phyloP scores from a whole-genome alignment of 2,797 vertebrate species.

The Odontamblyopus rebecca region DNA sequence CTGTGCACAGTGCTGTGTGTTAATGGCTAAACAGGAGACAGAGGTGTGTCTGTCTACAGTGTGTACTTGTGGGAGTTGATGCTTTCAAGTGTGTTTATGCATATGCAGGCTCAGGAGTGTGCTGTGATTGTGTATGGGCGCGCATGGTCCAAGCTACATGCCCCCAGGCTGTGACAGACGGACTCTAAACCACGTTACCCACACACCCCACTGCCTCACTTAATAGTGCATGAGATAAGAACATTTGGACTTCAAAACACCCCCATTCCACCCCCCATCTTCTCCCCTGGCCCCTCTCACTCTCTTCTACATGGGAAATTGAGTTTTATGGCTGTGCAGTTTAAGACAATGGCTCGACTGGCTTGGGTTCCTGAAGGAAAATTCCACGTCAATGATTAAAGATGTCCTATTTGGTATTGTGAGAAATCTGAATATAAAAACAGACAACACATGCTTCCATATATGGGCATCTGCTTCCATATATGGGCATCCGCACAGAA shows the following conservation, averaged over 20 bases:
- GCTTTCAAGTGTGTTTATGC: slow-evolving; percentile 40
- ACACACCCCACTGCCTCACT: slow-evolving; percentile 75
- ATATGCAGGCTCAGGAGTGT: slow-evolving; percentile 22
- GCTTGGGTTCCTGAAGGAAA: slow-evolving; percentile 39
- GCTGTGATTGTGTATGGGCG: slow-evolving; percentile 25
- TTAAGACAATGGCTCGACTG: slow-evolving; percentile 54
- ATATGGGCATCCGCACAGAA: slow-evolving; percentile 6
- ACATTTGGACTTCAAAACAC: slow-evolving; percentile 76
- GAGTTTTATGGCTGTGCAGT: slow-evolving; percentile 66
- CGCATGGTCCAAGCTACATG: slow-evolving; percentile 50
- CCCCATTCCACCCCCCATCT: slow-evolving; percentile 21
- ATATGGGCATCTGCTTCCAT: slow-evolving; percentile 11
- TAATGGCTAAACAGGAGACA: slow-evolving; percentile 53
- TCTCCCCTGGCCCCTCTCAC: slow-evolving; percentile 33
- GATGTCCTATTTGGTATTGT: slow-evolving; percentile 30
- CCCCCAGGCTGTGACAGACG: slow-evolving; percentile 71
- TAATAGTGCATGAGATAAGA: slow-evolving; percentile 83
- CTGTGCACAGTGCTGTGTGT: slow-evolving; percentile 51
- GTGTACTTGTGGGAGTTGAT: slow-evolving; percentile 20
- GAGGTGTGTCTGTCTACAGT: slow-evolving; percentile 42
- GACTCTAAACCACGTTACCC: slow-evolving; percentile 71
- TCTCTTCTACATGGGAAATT: slow-evolving; percentile 66
- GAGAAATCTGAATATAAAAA: slow-evolving; percentile 26
- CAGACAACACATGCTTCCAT: slow-evolving; percentile 14
- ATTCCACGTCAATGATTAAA: slow-evolving; percentile 36